Conservation (phyloP, 53 echinoderm and acorn worm species). For the Antedon mediterranea region DNA sequence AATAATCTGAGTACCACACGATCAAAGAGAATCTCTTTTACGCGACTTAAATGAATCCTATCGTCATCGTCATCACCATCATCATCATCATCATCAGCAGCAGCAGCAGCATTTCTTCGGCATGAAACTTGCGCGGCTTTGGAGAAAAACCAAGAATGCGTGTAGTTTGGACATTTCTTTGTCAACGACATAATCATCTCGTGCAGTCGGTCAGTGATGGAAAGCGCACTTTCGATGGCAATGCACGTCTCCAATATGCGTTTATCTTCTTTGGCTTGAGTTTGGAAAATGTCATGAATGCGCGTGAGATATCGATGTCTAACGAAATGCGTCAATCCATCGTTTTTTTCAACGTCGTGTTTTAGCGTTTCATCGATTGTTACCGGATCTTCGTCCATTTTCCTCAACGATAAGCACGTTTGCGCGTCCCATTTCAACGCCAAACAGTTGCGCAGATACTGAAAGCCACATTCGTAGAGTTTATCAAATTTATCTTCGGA, state of each 20-base stretch:
- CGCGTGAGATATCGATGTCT: not conserved
- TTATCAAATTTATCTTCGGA: not conserved
- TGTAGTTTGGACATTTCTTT: not conserved
- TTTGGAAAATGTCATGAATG: not conserved
- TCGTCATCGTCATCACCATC: not conserved
- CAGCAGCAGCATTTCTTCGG: too few relatives aligned
- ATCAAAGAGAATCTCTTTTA: not conserved
- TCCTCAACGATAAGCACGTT: too few relatives aligned
- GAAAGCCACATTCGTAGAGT: not conserved
- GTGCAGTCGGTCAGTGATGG: not conserved
- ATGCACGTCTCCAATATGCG: not conserved
- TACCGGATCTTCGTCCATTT: not conserved
- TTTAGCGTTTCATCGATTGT: too few relatives aligned
- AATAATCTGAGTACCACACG: not conserved
- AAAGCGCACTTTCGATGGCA: not conserved
- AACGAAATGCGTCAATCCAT: not conserved
- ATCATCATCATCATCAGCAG: too few relatives aligned
- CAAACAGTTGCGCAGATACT: not conserved
- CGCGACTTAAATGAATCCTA: too few relatives aligned
- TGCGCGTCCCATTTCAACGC: not conserved
- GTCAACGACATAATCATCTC: not conserved
- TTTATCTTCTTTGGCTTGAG: not conserved
- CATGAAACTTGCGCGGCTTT: not conserved
- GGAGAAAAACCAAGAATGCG: not conserved
- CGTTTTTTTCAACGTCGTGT: not conserved